A percentile compares a stretch with the other conserved stretches of the same genome.
phyloP scores from a whole-genome alignment of 1,140 invertebrate species.

The Lasioglossum albipes region DNA sequence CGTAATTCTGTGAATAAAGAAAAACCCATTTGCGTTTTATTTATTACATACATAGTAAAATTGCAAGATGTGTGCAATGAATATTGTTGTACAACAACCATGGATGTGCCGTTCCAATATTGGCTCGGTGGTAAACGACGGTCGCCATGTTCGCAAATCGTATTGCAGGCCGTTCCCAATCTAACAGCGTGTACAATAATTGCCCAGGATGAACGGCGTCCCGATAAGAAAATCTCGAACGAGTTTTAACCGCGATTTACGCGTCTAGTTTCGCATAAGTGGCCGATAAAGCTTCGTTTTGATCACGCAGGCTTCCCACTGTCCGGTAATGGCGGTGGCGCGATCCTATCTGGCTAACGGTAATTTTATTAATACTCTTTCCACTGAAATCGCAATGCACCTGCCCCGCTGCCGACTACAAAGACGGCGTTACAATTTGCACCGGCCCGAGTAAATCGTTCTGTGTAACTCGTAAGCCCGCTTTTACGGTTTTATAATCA shows the following conservation, averaged over 20 bases:
- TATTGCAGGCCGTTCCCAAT: not conserved
- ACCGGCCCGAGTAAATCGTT: constrained; percentile 26
- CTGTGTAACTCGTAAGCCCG: constrained; percentile 25
- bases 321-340: constrained; percentile 31
- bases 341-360: constrained; percentile 40
- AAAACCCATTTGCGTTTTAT: no score
- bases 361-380: constrained; percentile 48
- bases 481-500: constrained; percentile 36
- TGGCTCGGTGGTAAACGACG: not conserved
- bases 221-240: constrained; percentile 33
- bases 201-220: constrained; percentile 20
- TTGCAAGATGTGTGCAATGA: no score
- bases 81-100: no score
- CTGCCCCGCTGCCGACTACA: constrained; percentile 28
- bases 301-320: constrained; percentile 14
- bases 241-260: constrained; percentile 45
- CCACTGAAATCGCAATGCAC: constrained; percentile 31
- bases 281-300: constrained; percentile 42
- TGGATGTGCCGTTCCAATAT: not conserved
- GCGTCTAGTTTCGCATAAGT: constrained; percentile 44
- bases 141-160: not conserved
- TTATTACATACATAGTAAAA: no score
- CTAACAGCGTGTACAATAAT: constrained; percentile 30
- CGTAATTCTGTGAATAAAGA: no score
- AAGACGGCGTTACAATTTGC: constrained; percentile 43